Conservation (phyloP, 2,113 vertebrate genomes). For the Amazona vittata region DNA sequence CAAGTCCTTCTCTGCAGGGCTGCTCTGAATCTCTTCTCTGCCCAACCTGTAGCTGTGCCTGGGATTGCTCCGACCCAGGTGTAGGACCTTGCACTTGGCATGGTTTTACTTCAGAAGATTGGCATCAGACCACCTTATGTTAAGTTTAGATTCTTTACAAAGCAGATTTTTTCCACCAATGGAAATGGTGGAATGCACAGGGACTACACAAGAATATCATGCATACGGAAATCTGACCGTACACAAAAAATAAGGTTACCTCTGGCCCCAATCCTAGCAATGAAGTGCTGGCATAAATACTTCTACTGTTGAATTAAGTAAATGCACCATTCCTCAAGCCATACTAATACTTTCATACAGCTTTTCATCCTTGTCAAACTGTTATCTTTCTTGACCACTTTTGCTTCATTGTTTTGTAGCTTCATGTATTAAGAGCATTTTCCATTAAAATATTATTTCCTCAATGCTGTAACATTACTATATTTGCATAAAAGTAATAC, state of each 20-base stretch:
- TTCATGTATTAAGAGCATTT: neutral
- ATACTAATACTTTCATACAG: neutral
- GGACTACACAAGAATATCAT: neutral
- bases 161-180: neutral
- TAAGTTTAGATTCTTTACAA: neutral
- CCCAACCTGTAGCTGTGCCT: too few species aligned
- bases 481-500: neutral
- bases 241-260: neutral
- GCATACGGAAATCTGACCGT: neutral
- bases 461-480: neutral
- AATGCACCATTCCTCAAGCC: neutral
- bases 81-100: too few species aligned
- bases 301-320: neutral
- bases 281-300: neutral
- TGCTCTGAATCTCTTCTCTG: too few species aligned
- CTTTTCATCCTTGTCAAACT: neutral
- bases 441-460: neutral
- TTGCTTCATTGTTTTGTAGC: neutral
- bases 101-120: too few species aligned
- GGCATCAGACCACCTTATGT: too few species aligned
- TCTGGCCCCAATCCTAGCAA: neutral
- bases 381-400: neutral
- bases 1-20: too few species aligned
- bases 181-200: neutral
- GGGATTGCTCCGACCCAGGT: too few species aligned